Conservation (phyloP, 1,140 invertebrate genomes). For the Apocrypta bakeri region DNA sequence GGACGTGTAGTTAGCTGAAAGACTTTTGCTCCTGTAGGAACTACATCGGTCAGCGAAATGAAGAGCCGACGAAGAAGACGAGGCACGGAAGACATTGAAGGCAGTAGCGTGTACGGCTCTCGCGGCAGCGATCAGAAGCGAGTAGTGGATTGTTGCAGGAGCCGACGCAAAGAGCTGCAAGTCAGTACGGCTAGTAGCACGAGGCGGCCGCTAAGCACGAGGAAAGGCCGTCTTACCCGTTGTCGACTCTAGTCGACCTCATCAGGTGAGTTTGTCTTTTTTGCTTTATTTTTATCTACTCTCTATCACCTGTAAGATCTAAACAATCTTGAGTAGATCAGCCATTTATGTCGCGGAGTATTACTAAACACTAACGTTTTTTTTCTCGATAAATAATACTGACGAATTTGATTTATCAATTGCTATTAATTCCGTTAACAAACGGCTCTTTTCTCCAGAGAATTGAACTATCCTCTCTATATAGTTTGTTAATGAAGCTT, state of each 20-base stretch:
- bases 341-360: no score
- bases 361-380: no score
- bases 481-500: no score
- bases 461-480: no score
- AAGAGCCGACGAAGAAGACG: conserved; percentile 25
- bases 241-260: neutral
- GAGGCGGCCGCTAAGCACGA: neutral
- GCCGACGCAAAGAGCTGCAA: neutral
- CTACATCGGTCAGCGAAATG: no score
- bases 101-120: neutral
- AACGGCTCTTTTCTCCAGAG: no score
- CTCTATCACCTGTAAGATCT: neutral
- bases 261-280: neutral
- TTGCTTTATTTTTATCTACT: neutral
- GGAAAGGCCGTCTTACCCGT: conserved; percentile 7
- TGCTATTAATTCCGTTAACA: no score
- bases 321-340: no score
- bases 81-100: neutral
- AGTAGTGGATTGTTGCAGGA: neutral
- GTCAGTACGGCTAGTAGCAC: neutral
- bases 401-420: no score
- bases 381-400: no score
- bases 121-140: neutral
- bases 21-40: neutral
- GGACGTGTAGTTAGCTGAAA: neutral